Evolutionary conservation across 2,113 vertebrate species (phyloP).

Genomic region (Apaloderma vittatum): DNA sequence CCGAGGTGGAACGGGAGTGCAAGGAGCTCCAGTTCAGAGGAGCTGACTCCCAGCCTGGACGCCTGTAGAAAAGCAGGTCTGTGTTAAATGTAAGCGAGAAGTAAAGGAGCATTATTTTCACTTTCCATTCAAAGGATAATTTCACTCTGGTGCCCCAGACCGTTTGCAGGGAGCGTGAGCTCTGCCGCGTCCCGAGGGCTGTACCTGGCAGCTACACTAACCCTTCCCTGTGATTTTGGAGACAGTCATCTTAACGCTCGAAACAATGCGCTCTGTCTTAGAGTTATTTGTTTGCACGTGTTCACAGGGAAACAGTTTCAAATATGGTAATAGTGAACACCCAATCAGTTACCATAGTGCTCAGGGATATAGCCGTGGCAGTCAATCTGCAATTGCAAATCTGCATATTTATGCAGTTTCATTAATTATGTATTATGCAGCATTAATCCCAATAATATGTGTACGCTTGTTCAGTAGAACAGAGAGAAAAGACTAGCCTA

Average conservation of each 20-base stretch:
- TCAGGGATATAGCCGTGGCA: constrained; percentile 60
- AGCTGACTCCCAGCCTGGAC: fast-evolving
- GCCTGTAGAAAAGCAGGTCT: neutral
- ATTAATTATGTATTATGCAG: constrained; percentile 76
- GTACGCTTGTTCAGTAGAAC: constrained; percentile 35
- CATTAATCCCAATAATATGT: constrained; percentile 68
- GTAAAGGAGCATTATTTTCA: neutral
- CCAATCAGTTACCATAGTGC: constrained; percentile 59
- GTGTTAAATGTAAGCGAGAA: neutral
- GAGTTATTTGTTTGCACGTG: constrained; percentile 14
- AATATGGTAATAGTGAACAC: constrained; percentile 65
- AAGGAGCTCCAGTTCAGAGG: neutral
- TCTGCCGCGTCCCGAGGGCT: neutral
- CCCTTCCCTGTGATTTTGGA: neutral
- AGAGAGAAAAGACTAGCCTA: constrained; percentile 1
- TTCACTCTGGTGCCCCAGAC: neutral
- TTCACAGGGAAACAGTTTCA: constrained; percentile 34
- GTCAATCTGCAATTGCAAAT: constrained; percentile 75
- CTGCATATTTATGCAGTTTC: constrained; percentile 78
- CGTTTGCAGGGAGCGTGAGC: neutral
- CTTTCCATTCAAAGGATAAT: neutral
- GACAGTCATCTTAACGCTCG: fast-evolving
- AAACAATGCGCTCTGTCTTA: neutral
- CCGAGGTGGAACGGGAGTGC: fast-evolving
- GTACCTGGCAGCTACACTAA: neutral